A percentile compares a stretch with the other conserved stretches of the same genome.
Evolutionary conservation across 1,140 invertebrate species (phyloP).

Genomic region (Cepaea nemoralis): DNA sequence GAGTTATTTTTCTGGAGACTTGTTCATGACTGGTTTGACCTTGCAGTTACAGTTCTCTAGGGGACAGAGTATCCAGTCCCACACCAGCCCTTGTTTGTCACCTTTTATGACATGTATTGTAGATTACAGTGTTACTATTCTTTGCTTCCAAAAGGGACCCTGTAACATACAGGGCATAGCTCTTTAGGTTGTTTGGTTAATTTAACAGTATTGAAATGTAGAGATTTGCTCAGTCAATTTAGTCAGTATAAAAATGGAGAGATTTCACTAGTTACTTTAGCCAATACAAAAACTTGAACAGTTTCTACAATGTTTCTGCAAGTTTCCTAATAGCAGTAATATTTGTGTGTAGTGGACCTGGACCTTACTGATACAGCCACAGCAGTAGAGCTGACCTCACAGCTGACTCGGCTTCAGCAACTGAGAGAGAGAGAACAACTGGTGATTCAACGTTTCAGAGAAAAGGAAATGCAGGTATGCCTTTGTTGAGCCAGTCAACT

Average conservation of each 20-base stretch:
- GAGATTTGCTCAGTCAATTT: too few relatives aligned
- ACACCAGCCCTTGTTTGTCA: too few relatives aligned
- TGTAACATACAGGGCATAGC: too few relatives aligned
- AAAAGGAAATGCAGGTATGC: neutral
- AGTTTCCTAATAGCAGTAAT: neutral
- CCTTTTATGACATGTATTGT: too few relatives aligned
- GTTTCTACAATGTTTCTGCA: neutral
- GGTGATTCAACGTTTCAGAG: neutral
- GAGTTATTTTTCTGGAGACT: too few relatives aligned
- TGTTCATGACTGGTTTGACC: too few relatives aligned
- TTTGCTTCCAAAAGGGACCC: too few relatives aligned
- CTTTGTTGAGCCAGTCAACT: neutral
- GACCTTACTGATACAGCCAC: constrained; percentile 62
- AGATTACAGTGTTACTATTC: too few relatives aligned
- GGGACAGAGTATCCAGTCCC: too few relatives aligned
- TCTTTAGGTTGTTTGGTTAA: too few relatives aligned
- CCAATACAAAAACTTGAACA: neutral
- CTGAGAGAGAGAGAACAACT: constrained; percentile 48
- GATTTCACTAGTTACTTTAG: neutral
- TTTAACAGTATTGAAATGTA: too few relatives aligned
- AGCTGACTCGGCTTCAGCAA: constrained; percentile 55
- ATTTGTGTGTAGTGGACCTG: constrained; percentile 51
- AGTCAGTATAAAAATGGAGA: neutral
- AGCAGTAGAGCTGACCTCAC: constrained; percentile 55
- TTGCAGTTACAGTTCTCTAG: too few relatives aligned